Percentiles rank a stretch among this genome's conserved stretches.
Conservation (phyloP, 2,797 vertebrate species). For the Jordanella pulchra region DNA sequence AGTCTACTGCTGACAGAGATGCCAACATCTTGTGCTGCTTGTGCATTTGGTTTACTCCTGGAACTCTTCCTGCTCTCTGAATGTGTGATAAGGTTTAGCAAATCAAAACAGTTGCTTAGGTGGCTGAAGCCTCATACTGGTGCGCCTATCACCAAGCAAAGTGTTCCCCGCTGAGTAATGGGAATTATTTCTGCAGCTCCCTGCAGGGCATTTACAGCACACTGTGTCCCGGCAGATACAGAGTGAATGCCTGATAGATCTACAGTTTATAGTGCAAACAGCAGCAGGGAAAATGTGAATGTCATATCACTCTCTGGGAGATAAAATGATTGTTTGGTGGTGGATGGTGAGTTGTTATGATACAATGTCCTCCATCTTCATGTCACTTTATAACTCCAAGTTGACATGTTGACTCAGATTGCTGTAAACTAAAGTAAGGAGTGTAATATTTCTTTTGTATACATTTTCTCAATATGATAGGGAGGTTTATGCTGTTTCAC, state of each 20-base stretch:
- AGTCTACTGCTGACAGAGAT: conserved; percentile 4
- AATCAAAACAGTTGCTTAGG: conserved; percentile 23
- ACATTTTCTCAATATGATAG: background rate
- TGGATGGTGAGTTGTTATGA: background rate
- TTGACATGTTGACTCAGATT: conserved; percentile 14
- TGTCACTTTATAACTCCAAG: conserved; percentile 1
- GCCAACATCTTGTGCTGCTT: background rate
- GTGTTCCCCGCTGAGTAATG: conserved; percentile 29
- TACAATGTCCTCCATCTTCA: background rate
- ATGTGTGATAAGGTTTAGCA: conserved; percentile 24
- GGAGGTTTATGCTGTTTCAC: conserved; percentile 7
- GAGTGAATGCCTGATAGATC: conserved; percentile 27
- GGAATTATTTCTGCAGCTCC: conserved; percentile 37
- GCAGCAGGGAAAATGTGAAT: conserved; percentile 14
- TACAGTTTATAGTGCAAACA: conserved; percentile 31
- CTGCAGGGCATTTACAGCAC: conserved; percentile 35
- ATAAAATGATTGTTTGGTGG: background rate
- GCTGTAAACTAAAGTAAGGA: background rate
- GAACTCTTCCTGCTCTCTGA: conserved; percentile 4
- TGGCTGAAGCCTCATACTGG: conserved; percentile 22
- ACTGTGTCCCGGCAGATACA: conserved; percentile 17
- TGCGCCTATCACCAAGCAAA: conserved; percentile 18
- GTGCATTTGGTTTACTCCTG: conserved; percentile 13
- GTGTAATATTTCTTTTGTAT: background rate
- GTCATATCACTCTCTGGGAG: background rate